These are phyloP conservation scores for Crocodylus rhombifer DNA, from an alignment of 2,797 vertebrate genomes.

Conservation along the genomic window DNA sequence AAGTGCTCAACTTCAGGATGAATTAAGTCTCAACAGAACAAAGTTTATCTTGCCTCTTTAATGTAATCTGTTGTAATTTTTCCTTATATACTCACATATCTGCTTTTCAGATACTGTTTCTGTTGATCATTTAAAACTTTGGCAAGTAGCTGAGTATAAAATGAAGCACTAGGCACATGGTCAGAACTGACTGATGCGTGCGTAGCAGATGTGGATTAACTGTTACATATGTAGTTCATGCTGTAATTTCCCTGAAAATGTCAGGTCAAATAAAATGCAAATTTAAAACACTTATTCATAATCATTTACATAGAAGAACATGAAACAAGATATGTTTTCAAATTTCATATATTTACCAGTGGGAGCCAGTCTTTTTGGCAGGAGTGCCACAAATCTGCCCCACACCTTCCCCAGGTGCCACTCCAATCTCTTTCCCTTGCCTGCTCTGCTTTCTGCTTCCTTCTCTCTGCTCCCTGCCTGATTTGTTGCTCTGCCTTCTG, in stretches of 20 bases:
- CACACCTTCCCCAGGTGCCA: no score
- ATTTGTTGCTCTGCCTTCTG: no score
- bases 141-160: not conserved
- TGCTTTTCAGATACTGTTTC: not conserved
- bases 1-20: not conserved
- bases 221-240: not conserved
- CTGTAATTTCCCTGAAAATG: not conserved
- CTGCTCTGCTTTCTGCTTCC: no score
- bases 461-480: no score
- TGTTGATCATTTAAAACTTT: conserved; percentile 5
- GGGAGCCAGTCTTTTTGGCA: no score
- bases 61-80: not conserved
- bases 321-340: conserved; percentile 1
- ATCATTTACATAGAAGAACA: not conserved
- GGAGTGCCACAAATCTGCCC: no score
- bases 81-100: not conserved
- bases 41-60: conserved; percentile 13
- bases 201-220: conserved; percentile 15
- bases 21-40: not conserved
- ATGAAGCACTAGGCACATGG: not conserved
- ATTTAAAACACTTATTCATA: not conserved
- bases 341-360: not conserved
- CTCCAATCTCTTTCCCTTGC: no score
- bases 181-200: not conserved
- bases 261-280: conserved; percentile 16